A percentile compares a stretch with the other conserved stretches of the same genome.
Conservation (phyloP, 2,113 vertebrate species). For the Monopterus albus region DNA sequence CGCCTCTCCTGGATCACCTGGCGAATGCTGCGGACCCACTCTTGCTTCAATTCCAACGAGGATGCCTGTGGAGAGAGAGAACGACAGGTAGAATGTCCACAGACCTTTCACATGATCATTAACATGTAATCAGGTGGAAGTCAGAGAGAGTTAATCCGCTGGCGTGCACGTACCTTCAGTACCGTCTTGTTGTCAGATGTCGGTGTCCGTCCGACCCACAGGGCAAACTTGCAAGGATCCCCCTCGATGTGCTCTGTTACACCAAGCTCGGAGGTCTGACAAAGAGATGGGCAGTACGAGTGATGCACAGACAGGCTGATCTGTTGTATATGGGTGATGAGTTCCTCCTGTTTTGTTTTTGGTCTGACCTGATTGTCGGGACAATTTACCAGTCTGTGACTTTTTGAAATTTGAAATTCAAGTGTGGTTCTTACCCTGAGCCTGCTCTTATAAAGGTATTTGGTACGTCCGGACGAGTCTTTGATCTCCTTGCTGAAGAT, state of each 20-base stretch:
- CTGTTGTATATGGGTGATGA: too few relatives aligned
- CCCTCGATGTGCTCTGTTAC: slow-evolving; percentile 98
- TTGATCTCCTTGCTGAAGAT: slow-evolving; percentile 99
- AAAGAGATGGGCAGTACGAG: too few relatives aligned
- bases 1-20: slow-evolving; percentile 99
- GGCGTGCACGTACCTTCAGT: slow-evolving; percentile 85
- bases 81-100: neutral
- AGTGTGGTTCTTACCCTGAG: slow-evolving; percentile 87
- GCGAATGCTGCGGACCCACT: slow-evolving; percentile 98
- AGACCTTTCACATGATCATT: too few relatives aligned
- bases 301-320: too few relatives aligned
- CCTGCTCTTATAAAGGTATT: slow-evolving; percentile 99
- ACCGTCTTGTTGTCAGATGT: slow-evolving; percentile 99
- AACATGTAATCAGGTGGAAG: neutral
- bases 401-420: too few relatives aligned
- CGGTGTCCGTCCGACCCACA: slow-evolving; percentile 97
- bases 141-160: neutral
- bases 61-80: slow-evolving; percentile 83
- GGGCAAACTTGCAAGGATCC: slow-evolving; percentile 96
- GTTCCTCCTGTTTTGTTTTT: too few relatives aligned
- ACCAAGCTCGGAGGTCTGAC: slow-evolving; percentile 97
- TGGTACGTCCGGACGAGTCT: slow-evolving; percentile 96
- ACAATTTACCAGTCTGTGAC: too few relatives aligned
- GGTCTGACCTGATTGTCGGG: too few relatives aligned
- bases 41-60: slow-evolving; percentile 97